Base-by-base conservation (phyloP, 1,140 invertebrate species). In the Heliconius nattereri region DNA sequence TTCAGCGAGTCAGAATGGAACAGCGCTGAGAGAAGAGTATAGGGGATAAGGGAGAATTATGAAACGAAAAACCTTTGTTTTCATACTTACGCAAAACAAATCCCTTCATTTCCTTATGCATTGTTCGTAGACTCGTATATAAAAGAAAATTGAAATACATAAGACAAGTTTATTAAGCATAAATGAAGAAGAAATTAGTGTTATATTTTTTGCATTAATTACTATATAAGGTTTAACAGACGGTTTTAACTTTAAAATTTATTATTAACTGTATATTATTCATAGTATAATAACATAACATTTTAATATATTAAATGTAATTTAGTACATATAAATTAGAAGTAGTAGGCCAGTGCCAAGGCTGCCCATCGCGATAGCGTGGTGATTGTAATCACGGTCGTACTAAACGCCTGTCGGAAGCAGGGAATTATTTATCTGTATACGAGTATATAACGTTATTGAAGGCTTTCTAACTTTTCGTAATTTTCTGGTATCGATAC, bases 1-100 rank as follows among this genome's bases (percentile, higher is more conserved):
- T 81, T 85, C 83, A 78, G 81, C 83, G 86, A 86, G 79, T 75
- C 78, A 72, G 74, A 86, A 84, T 83, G 74, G 77, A 78, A 80
- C 79, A 71, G 54, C n/a, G 75, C 54, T 23, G 71, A 45, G 52
- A 57, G 54, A 40, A 73, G 71, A 80, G 52, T 80, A 71, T 32
- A 72, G 71, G 79, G 75, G 57, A 73, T 52, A 73, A 57, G 71
- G 71, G 75, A 76, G 75, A 35, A 7, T 29, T 72, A 66, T 73
- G 26, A 73, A 40, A 40, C 37, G 66, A 79, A 32, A 74, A 71
- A 76, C 73, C 74, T 70, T 76, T 76, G 75, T 79, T 52, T 16
- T n/a, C 26, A 76, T 76, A 76, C 57, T 79, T 79, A 76, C 49
- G 70, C 32, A 75, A 54, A 19, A 75, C 26, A 75, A 75, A 70